Conservation (phyloP, 2,113 vertebrate genomes). For the Alectura lathami region DNA sequence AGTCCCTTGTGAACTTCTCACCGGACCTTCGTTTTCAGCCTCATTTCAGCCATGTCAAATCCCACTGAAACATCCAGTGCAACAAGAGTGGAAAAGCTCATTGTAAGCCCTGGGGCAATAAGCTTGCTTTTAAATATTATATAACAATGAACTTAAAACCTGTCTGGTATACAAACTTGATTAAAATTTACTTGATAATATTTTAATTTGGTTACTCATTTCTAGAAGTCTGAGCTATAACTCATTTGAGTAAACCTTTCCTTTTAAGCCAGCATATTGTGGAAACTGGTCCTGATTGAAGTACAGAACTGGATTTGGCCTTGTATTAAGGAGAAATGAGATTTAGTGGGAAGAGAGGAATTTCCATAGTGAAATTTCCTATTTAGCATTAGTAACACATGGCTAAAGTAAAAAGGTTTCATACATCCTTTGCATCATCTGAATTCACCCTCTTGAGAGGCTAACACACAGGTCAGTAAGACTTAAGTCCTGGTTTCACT, state of each 20-base stretch:
- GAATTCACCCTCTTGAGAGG: not conserved
- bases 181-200: not conserved
- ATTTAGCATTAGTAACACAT: not conserved
- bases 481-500: not conserved
- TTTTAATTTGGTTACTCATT: not conserved
- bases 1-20: not conserved
- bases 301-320: not conserved
- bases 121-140: not conserved
- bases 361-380: not conserved
- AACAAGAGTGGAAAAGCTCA: not conserved
- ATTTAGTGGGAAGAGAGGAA: not conserved
- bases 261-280: not conserved
- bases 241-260: not conserved
- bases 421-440: not conserved
- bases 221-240: not conserved
- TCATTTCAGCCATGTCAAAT: not conserved
- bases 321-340: not conserved
- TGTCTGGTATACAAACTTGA: not conserved
- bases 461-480: not conserved
- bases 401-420: not conserved
- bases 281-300: not conserved
- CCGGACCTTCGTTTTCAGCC: not conserved
- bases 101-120: not conserved
- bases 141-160: not conserved
- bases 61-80: not conserved